phyloP scores from a whole-genome alignment of 2,113 vertebrate genomes.

The Lanius collurio region DNA sequence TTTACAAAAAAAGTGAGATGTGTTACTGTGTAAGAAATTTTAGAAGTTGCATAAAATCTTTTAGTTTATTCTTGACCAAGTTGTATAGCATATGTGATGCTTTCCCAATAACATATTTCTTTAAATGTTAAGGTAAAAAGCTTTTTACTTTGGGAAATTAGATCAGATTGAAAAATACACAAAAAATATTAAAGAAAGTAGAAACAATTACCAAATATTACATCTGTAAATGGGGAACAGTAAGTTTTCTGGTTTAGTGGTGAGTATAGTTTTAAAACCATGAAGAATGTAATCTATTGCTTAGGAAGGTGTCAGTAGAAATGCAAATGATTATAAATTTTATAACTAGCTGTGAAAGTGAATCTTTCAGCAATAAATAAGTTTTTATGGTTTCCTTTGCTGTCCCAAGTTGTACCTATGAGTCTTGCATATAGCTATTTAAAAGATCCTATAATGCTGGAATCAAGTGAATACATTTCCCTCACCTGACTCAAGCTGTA shows the following conservation, averaged over 20 bases:
- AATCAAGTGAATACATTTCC: neutral
- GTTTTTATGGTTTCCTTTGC: neutral
- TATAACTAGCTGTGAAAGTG: neutral
- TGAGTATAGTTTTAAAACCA: neutral
- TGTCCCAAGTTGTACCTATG: neutral
- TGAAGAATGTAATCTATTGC: neutral
- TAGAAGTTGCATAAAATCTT: neutral
- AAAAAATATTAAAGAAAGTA: neutral
- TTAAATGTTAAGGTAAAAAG: neutral
- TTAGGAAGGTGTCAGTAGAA: neutral
- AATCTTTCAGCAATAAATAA: neutral
- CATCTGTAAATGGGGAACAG: neutral
- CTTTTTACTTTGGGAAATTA: neutral
- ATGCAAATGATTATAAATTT: neutral
- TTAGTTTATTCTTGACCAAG: neutral
- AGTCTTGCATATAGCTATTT: neutral
- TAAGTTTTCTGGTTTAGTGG: neutral
- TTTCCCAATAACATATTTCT: neutral
- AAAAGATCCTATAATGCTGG: neutral
- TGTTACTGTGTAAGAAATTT: neutral
- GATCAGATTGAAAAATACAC: neutral
- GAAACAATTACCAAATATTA: neutral
- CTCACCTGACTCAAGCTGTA: fast-evolving
- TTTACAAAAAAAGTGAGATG: neutral
- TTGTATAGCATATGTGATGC: neutral